Evolutionary conservation across 2,888 invertebrate genomes (phyloP).

Genomic region (Drosophila percnosoma): DNA sequence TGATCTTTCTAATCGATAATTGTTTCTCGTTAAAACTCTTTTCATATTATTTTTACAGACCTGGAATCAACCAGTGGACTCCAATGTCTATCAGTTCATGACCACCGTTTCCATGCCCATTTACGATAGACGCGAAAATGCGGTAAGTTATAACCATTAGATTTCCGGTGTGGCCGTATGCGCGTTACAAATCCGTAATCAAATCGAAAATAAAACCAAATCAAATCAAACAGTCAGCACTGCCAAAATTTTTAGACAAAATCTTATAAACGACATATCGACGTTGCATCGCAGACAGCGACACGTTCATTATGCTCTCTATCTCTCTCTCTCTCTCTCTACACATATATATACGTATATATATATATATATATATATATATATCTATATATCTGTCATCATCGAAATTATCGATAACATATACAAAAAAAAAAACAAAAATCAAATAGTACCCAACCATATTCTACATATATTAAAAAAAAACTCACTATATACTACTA

Average conservation of each 20-base stretch:
- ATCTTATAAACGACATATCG: conserved; percentile 42
- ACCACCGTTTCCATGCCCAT: conserved; percentile 97
- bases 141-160: conserved; percentile 87
- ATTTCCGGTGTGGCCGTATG: conserved; percentile 10
- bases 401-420: conserved; percentile 43
- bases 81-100: conserved; percentile 90
- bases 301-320: conserved; percentile 47
- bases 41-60: conserved; percentile 63
- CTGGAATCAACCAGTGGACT: conserved; percentile 85
- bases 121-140: conserved; percentile 93
- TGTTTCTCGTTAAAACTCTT: neutral
- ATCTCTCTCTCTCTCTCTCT: conserved; percentile 4
- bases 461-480: conserved; percentile 50
- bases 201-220: conserved; percentile 18
- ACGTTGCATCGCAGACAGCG: conserved; percentile 49
- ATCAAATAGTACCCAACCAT: conserved; percentile 32
- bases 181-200: conserved; percentile 12
- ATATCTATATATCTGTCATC: conserved; percentile 27
- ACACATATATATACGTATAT: too few species aligned
- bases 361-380: neutral
- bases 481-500: conserved; percentile 69
- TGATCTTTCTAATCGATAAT: neutral
- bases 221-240: conserved; percentile 64
- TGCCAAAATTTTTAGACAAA: conserved; percentile 60
- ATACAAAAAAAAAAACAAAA: conserved; percentile 23